phyloP scores from a whole-genome alignment of 2,113 vertebrate species.

The Hippocampus comes region DNA sequence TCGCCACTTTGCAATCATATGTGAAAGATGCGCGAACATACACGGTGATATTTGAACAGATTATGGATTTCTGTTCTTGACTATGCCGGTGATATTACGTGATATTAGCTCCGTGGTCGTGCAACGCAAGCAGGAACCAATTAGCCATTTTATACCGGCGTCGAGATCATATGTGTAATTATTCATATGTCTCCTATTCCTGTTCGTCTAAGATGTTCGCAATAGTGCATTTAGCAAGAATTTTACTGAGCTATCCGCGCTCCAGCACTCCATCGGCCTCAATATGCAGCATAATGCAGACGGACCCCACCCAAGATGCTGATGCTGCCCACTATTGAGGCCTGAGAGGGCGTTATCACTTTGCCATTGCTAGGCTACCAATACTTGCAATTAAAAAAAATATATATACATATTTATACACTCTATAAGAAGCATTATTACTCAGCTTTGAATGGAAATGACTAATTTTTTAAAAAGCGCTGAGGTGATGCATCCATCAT shows the following conservation, averaged over 20 bases:
- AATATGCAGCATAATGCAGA: constrained; percentile 78
- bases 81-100: background rate
- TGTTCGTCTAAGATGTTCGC: background rate
- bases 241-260: background rate
- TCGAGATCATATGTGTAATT: background rate
- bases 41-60: background rate
- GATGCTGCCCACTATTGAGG: constrained; percentile 48
- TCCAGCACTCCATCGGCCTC: constrained; percentile 26
- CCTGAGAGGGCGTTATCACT: constrained; percentile 19
- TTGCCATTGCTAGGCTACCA: background rate
- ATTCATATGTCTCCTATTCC: background rate
- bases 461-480: background rate
- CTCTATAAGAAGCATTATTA: background rate
- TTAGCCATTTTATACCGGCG: constrained; percentile 1
- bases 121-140: background rate
- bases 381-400: background rate
- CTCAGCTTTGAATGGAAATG: background rate
- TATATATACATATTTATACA: background rate
- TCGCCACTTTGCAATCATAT: background rate
- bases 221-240: background rate
- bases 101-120: background rate
- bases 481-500: background rate
- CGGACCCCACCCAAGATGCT: constrained; percentile 79
- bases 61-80: background rate
- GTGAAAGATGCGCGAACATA: background rate